phyloP scores from a whole-genome alignment of 1,140 invertebrate species.

The Drosophila subpulchrella region DNA sequence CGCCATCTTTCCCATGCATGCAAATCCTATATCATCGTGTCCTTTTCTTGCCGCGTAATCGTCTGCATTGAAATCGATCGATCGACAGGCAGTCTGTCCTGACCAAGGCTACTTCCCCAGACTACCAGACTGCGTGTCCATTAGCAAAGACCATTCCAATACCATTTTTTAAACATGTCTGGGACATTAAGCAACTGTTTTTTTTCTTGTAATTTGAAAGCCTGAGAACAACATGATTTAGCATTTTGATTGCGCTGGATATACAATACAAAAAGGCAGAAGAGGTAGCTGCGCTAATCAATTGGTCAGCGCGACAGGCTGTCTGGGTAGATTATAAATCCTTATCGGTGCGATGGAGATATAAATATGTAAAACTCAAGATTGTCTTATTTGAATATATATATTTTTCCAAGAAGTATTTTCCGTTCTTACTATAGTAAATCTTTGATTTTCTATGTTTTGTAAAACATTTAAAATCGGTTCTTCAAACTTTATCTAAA shows the following conservation, averaged over 20 bases:
- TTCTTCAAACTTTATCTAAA: too few species aligned
- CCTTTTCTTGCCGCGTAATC: conserved; percentile 51
- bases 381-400: too few species aligned
- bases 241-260: conserved; percentile 25
- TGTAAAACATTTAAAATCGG: too few species aligned
- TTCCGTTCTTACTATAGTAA: too few species aligned
- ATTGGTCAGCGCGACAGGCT: conserved; percentile 43
- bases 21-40: conserved; percentile 6
- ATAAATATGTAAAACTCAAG: background rate
- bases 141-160: conserved; percentile 37
- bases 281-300: conserved; percentile 41
- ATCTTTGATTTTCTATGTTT: too few species aligned
- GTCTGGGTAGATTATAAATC: conserved; percentile 28
- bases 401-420: too few species aligned
- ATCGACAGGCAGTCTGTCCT: conserved; percentile 36
- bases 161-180: conserved; percentile 38
- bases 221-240: conserved; percentile 47
- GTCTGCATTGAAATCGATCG: conserved; percentile 41
- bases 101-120: conserved; percentile 38
- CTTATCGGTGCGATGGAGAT: background rate
- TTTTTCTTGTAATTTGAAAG: conserved; percentile 15
- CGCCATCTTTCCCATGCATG: conserved; percentile 23
- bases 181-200: conserved; percentile 48
- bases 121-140: conserved; percentile 33
- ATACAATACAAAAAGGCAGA: background rate